Base-by-base conservation (phyloP, 2,888 invertebrate species). In the Incurvaria masculella region DNA sequence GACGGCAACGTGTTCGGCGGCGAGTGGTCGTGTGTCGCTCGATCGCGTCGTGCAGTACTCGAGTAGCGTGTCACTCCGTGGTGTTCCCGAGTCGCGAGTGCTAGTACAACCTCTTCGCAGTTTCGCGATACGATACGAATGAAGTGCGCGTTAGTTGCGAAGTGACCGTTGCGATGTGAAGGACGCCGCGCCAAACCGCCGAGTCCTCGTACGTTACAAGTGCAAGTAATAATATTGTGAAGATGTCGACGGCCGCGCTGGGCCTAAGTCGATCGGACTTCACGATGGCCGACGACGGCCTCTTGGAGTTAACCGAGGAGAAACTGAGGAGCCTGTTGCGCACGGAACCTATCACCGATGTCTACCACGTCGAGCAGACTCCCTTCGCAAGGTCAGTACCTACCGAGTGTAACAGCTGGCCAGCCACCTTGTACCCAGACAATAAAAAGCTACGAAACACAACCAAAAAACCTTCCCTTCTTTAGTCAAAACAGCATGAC, bases 311-410 rank as follows among this genome's bases (percentile, higher is more conserved):
- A 62, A 82, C 84, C 49, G 84, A 86, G 66, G 86, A 86, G 60
- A 79, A 82, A 63, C 75, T 88, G 60, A 80, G 83, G 61, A 81
- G 81, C 66, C 76, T 89, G 66, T 82, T 89, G 68, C 85, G 86
- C 60, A 81, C 84, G 66, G 85, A 87, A 65, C 84, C 88, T 60
- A 89, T 90, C 71, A 83, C 86, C 59, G 85, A 87, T 60, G 83
- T 87, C 56, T 90, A 89, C 72, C 85, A 88, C 70, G 88, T 90
- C 61, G 89, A 90, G 72, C 87, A 88, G 74, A 88, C 88, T 63
- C 89, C 89, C 64, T 89, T 90, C 80, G 90, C 89, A 81, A 89
- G 90, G 90, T 89, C n/a, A n/a, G n/a, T n/a, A n/a, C n/a, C n/a
- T n/a, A n/a, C n/a, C n/a, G n/a, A n/a, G n/a, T n/a, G n/a, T n/a